A percentile compares a stretch with the other conserved stretches of the same genome.
Conservation (phyloP, 2,113 vertebrate genomes). For the Macroglossus sobrinus region DNA sequence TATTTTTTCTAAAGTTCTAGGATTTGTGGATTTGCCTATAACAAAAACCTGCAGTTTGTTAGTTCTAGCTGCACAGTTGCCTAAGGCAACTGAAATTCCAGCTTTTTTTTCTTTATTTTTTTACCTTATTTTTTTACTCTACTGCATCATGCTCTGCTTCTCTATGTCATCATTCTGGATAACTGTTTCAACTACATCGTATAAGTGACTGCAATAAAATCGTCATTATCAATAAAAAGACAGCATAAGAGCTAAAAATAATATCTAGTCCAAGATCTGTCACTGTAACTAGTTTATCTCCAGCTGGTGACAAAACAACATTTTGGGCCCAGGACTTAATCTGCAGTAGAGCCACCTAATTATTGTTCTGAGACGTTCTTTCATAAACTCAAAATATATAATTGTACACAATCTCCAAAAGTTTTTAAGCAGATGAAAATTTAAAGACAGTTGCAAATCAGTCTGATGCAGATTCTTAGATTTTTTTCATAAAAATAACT, state of each 20-base stretch:
- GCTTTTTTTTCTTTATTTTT: neutral
- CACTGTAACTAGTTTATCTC: neutral
- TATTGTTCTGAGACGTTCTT: neutral
- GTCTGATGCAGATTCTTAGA: neutral
- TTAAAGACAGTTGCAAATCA: constrained; percentile 12
- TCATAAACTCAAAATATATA: neutral
- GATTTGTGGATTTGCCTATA: neutral
- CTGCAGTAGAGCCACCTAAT: neutral
- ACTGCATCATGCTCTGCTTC: neutral
- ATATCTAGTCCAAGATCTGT: neutral
- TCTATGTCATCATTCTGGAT: neutral
- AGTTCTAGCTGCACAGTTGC: neutral
- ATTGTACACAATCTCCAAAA: neutral
- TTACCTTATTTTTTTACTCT: neutral
- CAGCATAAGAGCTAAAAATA: neutral
- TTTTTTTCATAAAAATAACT: neutral
- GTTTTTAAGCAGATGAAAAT: neutral
- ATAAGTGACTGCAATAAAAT: neutral
- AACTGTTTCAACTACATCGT: neutral
- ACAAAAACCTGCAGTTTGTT: neutral
- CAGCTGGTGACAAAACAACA: neutral
- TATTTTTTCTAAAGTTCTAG: neutral
- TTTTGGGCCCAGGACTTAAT: neutral
- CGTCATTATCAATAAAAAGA: neutral
- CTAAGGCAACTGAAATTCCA: neutral